Base-by-base conservation (phyloP, 2,888 invertebrate genomes). In the Caenorhabditis parvicauda region DNA sequence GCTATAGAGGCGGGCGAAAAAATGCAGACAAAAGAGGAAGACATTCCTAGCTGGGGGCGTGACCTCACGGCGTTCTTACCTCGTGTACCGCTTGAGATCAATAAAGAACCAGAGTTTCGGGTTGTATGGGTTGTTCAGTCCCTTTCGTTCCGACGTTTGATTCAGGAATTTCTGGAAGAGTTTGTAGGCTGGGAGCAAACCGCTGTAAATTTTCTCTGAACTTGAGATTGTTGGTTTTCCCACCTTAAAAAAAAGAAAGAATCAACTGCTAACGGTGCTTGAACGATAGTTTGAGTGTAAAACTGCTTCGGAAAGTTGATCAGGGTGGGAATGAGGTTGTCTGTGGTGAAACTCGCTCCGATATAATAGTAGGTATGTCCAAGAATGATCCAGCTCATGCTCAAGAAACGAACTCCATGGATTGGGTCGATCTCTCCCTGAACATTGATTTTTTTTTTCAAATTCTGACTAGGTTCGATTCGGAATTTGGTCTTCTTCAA, bases 381-480 rank as follows among this genome's bases (percentile, higher is more conserved):
- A 57, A 84, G 75, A 42, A 87, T 83, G 21, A 87, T 85, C 86
- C 87, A 87, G 27, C 84, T 66, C 85, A 87, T 86, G 19, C 85
- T 83, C 21, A 87, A 76, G 64, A 86, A 85, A 64, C 85, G 82
- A 9, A 70, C 64, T 2, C 70, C 67, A 44, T 67, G 67, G 6
- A 70, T 51, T 3, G 63, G 55, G 21, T 67, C 64, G 37, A 71
- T 69, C 21, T 68, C 65, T 24, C 57, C 54, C 22, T 53, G 17
- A 41, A 53, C 41, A 5, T 22, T n/a, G 19, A 22, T 7, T 44
- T 44, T 12, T 14, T 41, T 41, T 41, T 17, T 17, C 42, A 12
- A 17, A 41, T n/a, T n/a, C n/a, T n/a, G n/a, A n/a, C n/a, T n/a
- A n/a, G n/a, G 12, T 35, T n/a, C 1, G n/a, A 12, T 1, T n/a